Conservation (phyloP, 2,797 vertebrate genomes). For the Parambassis ranga region DNA sequence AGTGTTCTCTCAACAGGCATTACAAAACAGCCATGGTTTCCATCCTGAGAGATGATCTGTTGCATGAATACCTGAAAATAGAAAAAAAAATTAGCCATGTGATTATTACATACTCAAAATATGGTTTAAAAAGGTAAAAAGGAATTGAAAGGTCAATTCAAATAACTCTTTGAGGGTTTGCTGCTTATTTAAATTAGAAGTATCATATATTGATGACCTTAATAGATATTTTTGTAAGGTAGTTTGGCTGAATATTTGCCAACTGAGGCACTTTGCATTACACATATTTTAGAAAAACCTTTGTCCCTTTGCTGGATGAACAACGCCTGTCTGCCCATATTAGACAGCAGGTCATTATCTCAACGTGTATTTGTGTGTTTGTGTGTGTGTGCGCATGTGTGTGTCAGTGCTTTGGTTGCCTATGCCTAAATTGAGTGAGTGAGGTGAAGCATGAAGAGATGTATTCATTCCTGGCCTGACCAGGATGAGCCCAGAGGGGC, state of each 20-base stretch:
- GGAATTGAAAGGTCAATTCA: too few species aligned
- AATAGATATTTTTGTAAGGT: too few species aligned
- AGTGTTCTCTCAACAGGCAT: constrained; percentile 35
- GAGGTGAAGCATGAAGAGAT: constrained; percentile 84
- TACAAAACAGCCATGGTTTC: constrained; percentile 36
- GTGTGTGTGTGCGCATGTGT: constrained; percentile 46
- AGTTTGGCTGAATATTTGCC: neutral
- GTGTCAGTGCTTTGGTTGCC: constrained; percentile 59
- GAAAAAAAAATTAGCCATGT: neutral
- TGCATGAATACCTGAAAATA: constrained; percentile 47
- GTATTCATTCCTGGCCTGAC: constrained; percentile 88
- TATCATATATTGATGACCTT: too few species aligned
- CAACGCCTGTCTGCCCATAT: constrained; percentile 69
- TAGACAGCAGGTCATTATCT: constrained; percentile 68
- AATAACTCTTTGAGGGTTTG: too few species aligned
- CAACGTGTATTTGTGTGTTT: constrained; percentile 50
- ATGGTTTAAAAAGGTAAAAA: too few species aligned
- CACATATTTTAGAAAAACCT: constrained; percentile 48
- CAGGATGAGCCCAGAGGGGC: constrained; percentile 86
- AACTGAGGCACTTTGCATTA: constrained; percentile 48
- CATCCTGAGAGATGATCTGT: constrained; percentile 27
- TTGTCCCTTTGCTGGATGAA: constrained; percentile 61
- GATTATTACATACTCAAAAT: neutral
- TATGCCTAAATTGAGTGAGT: constrained; percentile 80
- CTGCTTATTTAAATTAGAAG: too few species aligned